Evolutionary conservation across 2,888 invertebrate species (phyloP).

Genomic region (Catotricha subobsoleta): DNA sequence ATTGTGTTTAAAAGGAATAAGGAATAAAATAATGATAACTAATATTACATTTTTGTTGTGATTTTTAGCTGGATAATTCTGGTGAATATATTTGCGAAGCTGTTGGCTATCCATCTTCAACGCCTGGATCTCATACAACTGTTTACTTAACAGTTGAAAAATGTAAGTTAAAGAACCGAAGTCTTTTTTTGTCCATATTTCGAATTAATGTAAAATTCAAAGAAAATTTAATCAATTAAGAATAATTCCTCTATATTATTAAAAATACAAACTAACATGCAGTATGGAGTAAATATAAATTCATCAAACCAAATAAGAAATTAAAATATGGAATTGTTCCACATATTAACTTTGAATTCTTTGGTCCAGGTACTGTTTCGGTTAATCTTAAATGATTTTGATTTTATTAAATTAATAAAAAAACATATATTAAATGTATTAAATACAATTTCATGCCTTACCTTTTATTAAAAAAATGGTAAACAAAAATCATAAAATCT

Average conservation of each 20-base stretch:
- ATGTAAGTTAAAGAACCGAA: too few relatives aligned
- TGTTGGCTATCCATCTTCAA: slow-evolving; percentile 39
- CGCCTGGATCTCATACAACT: slow-evolving; percentile 45
- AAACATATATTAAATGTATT: not conserved
- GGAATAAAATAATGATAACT: not conserved
- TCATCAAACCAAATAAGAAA: slow-evolving; percentile 25
- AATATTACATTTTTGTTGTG: not conserved
- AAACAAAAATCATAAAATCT: too few relatives aligned
- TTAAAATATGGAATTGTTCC: slow-evolving; percentile 39
- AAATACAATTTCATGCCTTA: not conserved
- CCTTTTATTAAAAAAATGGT: too few relatives aligned
- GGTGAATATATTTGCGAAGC: slow-evolving; percentile 78
- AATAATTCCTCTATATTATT: not conserved
- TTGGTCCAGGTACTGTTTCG: slow-evolving; percentile 34
- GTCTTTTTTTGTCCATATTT: too few relatives aligned
- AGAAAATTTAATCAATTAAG: too few relatives aligned
- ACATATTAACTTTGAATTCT: slow-evolving; percentile 38
- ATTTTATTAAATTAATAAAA: not conserved
- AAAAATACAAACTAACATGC: slow-evolving; percentile 14
- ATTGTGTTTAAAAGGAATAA: not conserved
- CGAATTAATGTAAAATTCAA: too few relatives aligned
- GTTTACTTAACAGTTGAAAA: slow-evolving; percentile 57
- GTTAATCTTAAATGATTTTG: not conserved
- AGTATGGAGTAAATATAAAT: slow-evolving; percentile 22
- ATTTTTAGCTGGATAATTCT: slow-evolving; percentile 42